Base-by-base conservation (phyloP, 2,797 vertebrate species). In the Apodemus agrarius region DNA sequence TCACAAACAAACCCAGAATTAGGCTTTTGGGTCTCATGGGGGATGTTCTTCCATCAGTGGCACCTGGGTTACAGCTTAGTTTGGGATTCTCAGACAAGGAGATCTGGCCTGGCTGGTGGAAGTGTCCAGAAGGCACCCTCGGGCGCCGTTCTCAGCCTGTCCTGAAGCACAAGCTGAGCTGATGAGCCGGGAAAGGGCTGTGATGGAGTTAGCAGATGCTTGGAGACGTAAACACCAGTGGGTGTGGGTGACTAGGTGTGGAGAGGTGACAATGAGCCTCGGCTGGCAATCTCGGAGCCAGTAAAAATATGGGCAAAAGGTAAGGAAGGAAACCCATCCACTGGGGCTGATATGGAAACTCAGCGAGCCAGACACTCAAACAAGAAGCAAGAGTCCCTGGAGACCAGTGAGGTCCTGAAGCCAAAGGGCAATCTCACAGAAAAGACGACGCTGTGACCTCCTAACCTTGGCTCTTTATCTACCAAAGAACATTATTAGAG, bases 201-300 rank as follows among this genome's bases (percentile, higher is more conserved):
- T 97, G 79, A 97, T 95, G 95, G 93, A 97, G 93, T 96, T 94
- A 12, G 2, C 97, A 97, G 97, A 97, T 97, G 97, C 87, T 52
- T 96, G 57, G 88, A 91, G 90, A 95, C 79, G 31, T 76, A 92
- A 97, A 97, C 96, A 97, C 94, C 89, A 93, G 79, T 92, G 94
- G 97, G 96, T 94, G 94, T 96, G 97, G 92, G 95, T 96, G 96
- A 94, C 75, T 65, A 43, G 91, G 43, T 93, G 92, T 24, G 91
- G 93, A 82, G 93, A 82, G 92, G 86, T 63, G 3, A 87, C 87
- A 87, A 31, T 13, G 75, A 91, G 86, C 65, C 76, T 26, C 29
- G 34, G 19, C 88, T 40, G 65, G 94, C 63, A 83, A 29, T n/a
- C 91, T 93, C 43, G 10, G 61, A 88, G 95, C 5, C 1, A 24